These are phyloP conservation scores for Chrysolina oricalcia DNA, from an alignment of 2,888 invertebrate species.

Conservation along the genomic window DNA sequence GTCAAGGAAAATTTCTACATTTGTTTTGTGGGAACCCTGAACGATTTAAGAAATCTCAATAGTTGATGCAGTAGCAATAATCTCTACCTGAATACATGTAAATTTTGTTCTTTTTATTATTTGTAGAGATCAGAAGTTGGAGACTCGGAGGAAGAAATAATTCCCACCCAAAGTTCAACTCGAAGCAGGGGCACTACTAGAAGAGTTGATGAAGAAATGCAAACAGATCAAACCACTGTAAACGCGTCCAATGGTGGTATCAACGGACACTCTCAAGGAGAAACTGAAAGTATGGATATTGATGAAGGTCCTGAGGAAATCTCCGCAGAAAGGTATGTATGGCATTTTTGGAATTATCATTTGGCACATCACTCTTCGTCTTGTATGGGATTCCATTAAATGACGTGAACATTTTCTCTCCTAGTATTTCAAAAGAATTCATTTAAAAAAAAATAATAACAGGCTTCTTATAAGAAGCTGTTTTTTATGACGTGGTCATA, in stretches of 20 bases:
- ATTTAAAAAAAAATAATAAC: no score
- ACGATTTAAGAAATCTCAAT: no score
- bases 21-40: no score
- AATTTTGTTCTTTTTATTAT: neutral
- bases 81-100: no score
- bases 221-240: conserved; percentile 49
- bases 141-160: conserved; percentile 55
- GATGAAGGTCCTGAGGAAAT: conserved; percentile 57
- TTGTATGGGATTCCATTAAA: neutral
- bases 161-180: conserved; percentile 56
- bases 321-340: conserved; percentile 54
- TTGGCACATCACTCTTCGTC: neutral
- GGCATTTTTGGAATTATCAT: neutral
- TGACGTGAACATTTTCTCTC: neutral
- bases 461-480: no score
- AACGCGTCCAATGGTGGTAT: conserved; percentile 39
- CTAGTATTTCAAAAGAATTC: no score
- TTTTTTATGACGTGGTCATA: no score
- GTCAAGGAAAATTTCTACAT: no score
- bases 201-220: conserved; percentile 46
- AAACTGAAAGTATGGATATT: conserved; percentile 58
- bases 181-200: conserved; percentile 45
- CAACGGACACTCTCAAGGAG: conserved; percentile 38
- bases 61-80: no score
- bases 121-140: conserved; percentile 52